phyloP scores from a whole-genome alignment of 1,140 invertebrate genomes.

The Platyura marginata region DNA sequence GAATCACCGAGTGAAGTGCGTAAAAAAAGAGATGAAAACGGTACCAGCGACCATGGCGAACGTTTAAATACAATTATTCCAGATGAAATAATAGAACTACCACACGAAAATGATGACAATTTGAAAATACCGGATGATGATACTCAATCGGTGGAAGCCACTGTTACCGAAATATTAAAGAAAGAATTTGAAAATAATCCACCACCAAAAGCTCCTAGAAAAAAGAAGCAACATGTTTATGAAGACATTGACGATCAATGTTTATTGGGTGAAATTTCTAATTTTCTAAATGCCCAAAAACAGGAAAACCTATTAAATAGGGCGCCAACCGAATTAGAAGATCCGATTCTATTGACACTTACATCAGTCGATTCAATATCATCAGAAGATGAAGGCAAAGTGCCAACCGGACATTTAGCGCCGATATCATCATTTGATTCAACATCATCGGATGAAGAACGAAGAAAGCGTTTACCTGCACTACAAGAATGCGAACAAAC shows the following conservation, averaged over 20 bases:
- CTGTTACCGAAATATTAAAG: not conserved
- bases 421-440: slow-evolving; percentile 22
- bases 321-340: too few relatives aligned
- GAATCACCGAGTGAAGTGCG: slow-evolving; percentile 21
- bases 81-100: slow-evolving; percentile 22
- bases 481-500: slow-evolving; percentile 18
- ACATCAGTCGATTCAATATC: slow-evolving; percentile 5
- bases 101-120: slow-evolving; percentile 4
- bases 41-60: slow-evolving; percentile 8
- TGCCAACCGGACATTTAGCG: slow-evolving; percentile 8
- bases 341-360: too few relatives aligned
- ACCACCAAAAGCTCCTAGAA: slow-evolving; percentile 22
- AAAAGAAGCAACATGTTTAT: slow-evolving; percentile 35
- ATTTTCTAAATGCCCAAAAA: slow-evolving; percentile 1
- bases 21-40: slow-evolving; percentile 9
- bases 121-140: slow-evolving; percentile 17
- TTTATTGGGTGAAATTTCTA: slow-evolving; percentile 7
- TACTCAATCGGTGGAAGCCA: slow-evolving; percentile 4
- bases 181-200: slow-evolving; percentile 6
- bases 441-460: slow-evolving; percentile 17
- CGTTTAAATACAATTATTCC: slow-evolving; percentile 13
- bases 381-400: slow-evolving; percentile 3
- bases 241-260: slow-evolving; percentile 35
- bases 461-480: slow-evolving; percentile 9
- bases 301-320: not conserved